A percentile compares a stretch with the other conserved stretches of the same genome.
phyloP scores from a whole-genome alignment of 2,888 invertebrate genomes.

The Oscheius sp. region DNA sequence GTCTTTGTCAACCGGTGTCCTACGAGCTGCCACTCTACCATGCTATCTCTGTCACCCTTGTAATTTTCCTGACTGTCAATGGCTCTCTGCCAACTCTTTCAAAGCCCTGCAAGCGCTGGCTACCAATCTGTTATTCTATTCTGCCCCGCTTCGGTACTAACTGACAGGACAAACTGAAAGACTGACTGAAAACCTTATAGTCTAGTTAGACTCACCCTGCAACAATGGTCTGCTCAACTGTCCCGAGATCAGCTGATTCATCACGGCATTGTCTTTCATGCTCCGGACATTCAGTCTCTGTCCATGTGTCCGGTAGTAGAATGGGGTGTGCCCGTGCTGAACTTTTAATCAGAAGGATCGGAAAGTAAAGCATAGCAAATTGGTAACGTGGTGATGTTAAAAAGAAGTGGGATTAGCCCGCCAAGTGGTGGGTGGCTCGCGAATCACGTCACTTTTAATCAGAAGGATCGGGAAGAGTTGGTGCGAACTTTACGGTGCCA shows the following conservation, averaged over 20 bases:
- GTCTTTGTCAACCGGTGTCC: too few relatives aligned
- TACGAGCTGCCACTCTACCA: too few relatives aligned
- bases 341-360: conserved; percentile 17
- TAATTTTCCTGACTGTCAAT: too few relatives aligned
- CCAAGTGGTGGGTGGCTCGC: background rate
- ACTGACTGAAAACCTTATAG: too few relatives aligned
- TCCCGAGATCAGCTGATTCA: conserved; percentile 72
- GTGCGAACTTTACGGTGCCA: too few relatives aligned
- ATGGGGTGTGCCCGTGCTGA: conserved; percentile 84
- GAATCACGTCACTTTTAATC: background rate
- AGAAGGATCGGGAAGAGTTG: too few relatives aligned
- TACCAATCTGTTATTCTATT: too few relatives aligned
- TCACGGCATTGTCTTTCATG: conserved; percentile 67
- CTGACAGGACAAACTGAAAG: too few relatives aligned
- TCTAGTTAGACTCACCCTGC: conserved; percentile 58
- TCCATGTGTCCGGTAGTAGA: conserved; percentile 83
- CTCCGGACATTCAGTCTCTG: conserved; percentile 80
- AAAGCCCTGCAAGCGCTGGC: too few relatives aligned
- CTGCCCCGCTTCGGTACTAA: too few relatives aligned
- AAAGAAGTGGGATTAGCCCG: background rate
- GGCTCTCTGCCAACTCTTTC: too few relatives aligned
- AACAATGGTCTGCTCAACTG: conserved; percentile 70
- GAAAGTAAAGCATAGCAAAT: background rate
- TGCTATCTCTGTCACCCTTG: too few relatives aligned
- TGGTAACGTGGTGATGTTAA: background rate